Evolutionary conservation across 2,888 invertebrate genomes (phyloP).

Genomic region (Hirtodrosophila confusa): DNA sequence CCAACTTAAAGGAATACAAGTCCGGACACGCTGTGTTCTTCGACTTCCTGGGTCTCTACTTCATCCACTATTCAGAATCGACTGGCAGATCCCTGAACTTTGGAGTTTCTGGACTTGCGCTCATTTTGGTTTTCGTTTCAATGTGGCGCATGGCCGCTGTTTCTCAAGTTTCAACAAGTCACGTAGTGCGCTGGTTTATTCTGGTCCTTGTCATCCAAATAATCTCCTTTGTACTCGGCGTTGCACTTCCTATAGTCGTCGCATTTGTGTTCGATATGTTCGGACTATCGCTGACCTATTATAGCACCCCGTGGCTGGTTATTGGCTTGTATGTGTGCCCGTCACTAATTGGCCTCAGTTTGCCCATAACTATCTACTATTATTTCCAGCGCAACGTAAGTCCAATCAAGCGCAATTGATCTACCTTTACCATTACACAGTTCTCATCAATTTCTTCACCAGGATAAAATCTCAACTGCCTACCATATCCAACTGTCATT

Average conservation of each 20-base stretch:
- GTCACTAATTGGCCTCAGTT: slow-evolving; percentile 74
- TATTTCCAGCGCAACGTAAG: slow-evolving; percentile 72
- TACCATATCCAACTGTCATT: slow-evolving; percentile 78
- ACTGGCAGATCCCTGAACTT: slow-evolving; percentile 83
- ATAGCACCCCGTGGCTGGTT: slow-evolving; percentile 85
- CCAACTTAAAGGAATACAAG: slow-evolving; percentile 78
- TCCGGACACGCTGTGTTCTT: slow-evolving; percentile 87
- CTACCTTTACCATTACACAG: too few species aligned
- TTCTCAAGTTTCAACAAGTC: slow-evolving; percentile 35
- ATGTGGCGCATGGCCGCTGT: slow-evolving; percentile 69
- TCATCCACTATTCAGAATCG: slow-evolving; percentile 87
- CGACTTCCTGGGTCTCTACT: slow-evolving; percentile 88
- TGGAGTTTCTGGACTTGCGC: slow-evolving; percentile 77
- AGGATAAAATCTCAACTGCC: slow-evolving; percentile 71
- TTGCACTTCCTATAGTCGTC: slow-evolving; percentile 76
- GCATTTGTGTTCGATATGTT: slow-evolving; percentile 82
- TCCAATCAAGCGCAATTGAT: too few species aligned
- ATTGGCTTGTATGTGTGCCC: slow-evolving; percentile 82
- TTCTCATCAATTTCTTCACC: too few species aligned
- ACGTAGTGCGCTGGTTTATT: slow-evolving; percentile 56
- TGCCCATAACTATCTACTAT: slow-evolving; percentile 74
- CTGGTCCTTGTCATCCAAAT: slow-evolving; percentile 35
- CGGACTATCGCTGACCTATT: slow-evolving; percentile 86
- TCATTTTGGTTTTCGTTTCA: slow-evolving; percentile 73
- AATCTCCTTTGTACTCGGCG: slow-evolving; percentile 73